Conservation (phyloP, 2,888 invertebrate species). For the Poecilobothrus nobilitatus region DNA sequence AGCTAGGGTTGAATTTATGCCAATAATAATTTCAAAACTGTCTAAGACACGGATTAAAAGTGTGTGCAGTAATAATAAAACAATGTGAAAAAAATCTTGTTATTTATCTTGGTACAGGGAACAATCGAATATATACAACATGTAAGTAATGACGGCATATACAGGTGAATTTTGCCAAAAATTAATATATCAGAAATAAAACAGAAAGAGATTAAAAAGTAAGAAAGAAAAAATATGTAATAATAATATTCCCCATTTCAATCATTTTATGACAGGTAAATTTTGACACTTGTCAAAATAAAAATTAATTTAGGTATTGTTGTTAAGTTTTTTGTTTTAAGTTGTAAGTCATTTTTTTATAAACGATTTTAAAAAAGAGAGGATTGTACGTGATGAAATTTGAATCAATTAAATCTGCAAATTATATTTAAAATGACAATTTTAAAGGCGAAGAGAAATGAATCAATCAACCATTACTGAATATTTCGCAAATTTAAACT, state of each 20-base stretch:
- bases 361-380: too few relatives aligned
- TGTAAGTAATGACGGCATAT: neutral
- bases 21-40: neutral
- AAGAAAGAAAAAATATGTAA: neutral
- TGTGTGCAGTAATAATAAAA: neutral
- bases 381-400: too few relatives aligned
- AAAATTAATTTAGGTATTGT: neutral
- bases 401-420: too few relatives aligned
- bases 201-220: neutral
- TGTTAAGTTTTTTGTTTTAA: too few relatives aligned
- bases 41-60: neutral
- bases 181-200: neutral
- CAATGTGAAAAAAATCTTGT: neutral
- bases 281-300: constrained; percentile 18
- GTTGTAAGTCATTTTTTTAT: too few relatives aligned
- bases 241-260: constrained; percentile 3
- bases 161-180: neutral
- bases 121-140: neutral
- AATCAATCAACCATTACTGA: too few relatives aligned
- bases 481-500: too few relatives aligned
- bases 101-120: neutral
- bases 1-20: neutral
- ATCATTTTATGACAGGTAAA: constrained; percentile 14
- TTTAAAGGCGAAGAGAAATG: too few relatives aligned
- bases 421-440: too few relatives aligned